A percentile compares a stretch with the other conserved stretches of the same genome.
These are phyloP conservation scores for Cinara cedri DNA, from an alignment of 2,888 invertebrate species.

Conservation along the genomic window DNA sequence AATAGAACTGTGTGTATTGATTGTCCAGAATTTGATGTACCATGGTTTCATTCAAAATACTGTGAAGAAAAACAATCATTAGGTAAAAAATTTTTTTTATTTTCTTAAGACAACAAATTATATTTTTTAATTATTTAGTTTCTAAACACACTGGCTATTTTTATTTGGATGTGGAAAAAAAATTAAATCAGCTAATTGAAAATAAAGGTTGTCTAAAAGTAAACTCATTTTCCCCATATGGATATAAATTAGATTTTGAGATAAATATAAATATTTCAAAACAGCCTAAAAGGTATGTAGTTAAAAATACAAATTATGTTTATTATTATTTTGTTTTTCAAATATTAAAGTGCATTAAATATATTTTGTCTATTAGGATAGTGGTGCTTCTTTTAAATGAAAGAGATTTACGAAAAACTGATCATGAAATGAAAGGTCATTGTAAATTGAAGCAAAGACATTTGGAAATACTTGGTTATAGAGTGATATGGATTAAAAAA, in stretches of 20 bases:
- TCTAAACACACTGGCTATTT: constrained; percentile 58
- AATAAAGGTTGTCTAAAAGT: constrained; percentile 60
- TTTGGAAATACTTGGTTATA: constrained; percentile 71
- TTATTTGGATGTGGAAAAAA: constrained; percentile 60
- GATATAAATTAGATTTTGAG: constrained; percentile 64
- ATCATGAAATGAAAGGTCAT: constrained; percentile 63
- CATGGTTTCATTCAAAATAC: constrained; percentile 73
- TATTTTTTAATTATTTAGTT: constrained; percentile 57
- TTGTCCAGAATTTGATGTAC: constrained; percentile 69
- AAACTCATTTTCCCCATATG: constrained; percentile 64
- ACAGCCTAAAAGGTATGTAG: background rate
- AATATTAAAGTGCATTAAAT: background rate
- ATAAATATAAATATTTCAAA: constrained; percentile 60
- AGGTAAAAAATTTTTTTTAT: constrained; percentile 61
- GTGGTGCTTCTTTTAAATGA: constrained; percentile 65
- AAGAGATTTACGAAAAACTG: constrained; percentile 65
- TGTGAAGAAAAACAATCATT: constrained; percentile 66
- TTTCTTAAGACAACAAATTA: constrained; percentile 28
- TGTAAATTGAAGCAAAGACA: constrained; percentile 67
- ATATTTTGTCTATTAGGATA: constrained; percentile 62
- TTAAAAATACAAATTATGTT: constrained; percentile 21
- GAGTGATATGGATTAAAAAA: constrained; percentile 66
- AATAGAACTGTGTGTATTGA: constrained; percentile 72
- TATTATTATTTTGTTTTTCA: background rate
- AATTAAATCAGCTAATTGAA: constrained; percentile 61